These are phyloP conservation scores for Pachydiplax longipennis DNA, from an alignment of 2,888 invertebrate species.

Conservation along the genomic window DNA sequence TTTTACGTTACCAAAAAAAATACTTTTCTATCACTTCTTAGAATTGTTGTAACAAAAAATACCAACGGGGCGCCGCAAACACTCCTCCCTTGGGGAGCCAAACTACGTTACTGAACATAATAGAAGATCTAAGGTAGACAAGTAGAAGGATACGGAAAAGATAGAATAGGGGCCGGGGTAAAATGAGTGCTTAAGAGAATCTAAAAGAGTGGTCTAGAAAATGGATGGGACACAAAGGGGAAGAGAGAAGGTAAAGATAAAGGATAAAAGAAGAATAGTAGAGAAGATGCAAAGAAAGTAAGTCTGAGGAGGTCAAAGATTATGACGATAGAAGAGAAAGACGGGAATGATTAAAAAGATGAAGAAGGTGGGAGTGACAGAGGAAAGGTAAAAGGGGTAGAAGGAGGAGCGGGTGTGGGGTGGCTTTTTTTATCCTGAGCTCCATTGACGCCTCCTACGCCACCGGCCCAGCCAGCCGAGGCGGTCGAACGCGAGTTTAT, in stretches of 20 bases:
- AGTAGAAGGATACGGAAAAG: background rate
- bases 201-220: background rate
- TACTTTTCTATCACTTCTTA: too few relatives aligned
- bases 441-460: background rate
- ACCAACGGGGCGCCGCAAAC: too few relatives aligned
- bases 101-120: too few relatives aligned
- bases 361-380: background rate
- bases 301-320: background rate
- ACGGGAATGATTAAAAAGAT: background rate
- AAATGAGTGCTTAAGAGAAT: background rate
- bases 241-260: background rate
- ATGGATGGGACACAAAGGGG: background rate
- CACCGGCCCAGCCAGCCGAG: background rate
- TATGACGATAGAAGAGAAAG: background rate
- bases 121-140: too few relatives aligned
- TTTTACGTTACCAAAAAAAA: too few relatives aligned
- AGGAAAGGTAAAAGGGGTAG: background rate
- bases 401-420: background rate
- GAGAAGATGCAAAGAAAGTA: background rate
- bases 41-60: too few relatives aligned
- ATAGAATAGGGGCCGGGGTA: too few relatives aligned
- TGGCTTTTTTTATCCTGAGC: background rate
- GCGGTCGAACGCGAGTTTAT: slow-evolving; percentile 1
- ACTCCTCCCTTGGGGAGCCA: too few relatives aligned
- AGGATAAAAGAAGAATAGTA: background rate